Evolutionary conservation across 2,113 vertebrate species (phyloP), one percentile per base, ranked within the genome.

Genomic region (Oxyruncus cristatus): DNA sequence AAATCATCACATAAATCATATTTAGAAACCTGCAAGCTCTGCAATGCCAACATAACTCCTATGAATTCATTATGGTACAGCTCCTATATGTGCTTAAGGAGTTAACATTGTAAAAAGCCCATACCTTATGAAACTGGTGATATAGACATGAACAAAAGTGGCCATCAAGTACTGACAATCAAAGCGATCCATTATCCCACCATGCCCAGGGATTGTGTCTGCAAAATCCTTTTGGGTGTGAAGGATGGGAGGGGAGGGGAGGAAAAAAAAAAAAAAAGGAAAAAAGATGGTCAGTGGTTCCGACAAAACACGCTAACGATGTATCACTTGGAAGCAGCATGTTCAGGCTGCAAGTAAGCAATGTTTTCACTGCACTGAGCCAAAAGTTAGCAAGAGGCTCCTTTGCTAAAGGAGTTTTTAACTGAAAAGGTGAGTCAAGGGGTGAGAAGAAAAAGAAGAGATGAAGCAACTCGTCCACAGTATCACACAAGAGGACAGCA

Each of bases 111-210:
- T 56, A 50, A 66, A 35, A 84, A 56, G 21, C 33, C 42, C 93
- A 23, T 98, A 99, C 99, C 99, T 99, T 98, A 99, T 98, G 88
- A 99, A 99, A 97, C 99, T 99, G 92, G 98, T 98, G 41, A 99
- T 99, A 74, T 99, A 99, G 79, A 99, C 99, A 8, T 99, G 99
- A n/a, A 99, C 99, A 89, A 99, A 99, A 11, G 99, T 99, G 53
- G 99, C 99, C 99, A 99, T 99, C 97, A 99, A 74, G 96, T 99
- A 99, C 98, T 99, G 99, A 86, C 99, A 99, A 87, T 99, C 99
- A 75, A 99, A 99, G 42, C 99, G 99, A 96, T 99, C 99, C 99
- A 99, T 99, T 97, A 99, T 99, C 39, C 99, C 99, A 0, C 99
- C 99, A 3, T 99, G 99, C 9, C 99, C 99, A 12, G 99, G 99